Conservation (phyloP, 1,140 invertebrate species). For the Pogonomyrmex barbatus region DNA sequence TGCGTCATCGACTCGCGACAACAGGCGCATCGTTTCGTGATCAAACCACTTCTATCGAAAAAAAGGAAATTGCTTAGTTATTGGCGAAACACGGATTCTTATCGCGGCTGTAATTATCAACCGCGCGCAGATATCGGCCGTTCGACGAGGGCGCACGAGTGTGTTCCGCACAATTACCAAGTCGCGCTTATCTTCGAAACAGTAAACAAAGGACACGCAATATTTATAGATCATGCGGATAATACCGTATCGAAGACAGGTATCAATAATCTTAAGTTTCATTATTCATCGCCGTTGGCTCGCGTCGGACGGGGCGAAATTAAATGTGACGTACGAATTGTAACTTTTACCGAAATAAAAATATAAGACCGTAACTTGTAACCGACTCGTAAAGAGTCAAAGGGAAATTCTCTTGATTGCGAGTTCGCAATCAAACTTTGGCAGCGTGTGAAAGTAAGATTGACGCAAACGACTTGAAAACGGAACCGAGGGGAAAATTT, state of each 20-base stretch:
- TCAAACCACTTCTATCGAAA: neutral
- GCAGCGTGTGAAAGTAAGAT: constrained; percentile 26
- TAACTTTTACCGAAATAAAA: neutral
- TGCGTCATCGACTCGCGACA: constrained; percentile 15
- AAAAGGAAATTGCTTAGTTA: constrained; percentile 11
- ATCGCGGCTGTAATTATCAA: constrained; percentile 23
- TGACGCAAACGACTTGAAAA: constrained; percentile 14
- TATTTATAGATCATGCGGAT: constrained; percentile 28
- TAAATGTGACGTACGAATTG: constrained; percentile 10
- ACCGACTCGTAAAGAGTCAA: constrained; percentile 18
- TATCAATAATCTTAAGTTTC: constrained; percentile 3
- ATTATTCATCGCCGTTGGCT: constrained; percentile 13
- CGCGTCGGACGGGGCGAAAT: constrained; percentile 2
- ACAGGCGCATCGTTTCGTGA: neutral
- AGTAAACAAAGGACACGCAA: constrained; percentile 50
- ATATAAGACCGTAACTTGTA: constrained; percentile 19
- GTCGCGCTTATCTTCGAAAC: constrained; percentile 40
- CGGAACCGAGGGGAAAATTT: constrained; percentile 17
- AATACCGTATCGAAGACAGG: neutral
- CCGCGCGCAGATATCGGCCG: neutral
- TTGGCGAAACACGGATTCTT: constrained; percentile 24
- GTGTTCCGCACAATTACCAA: constrained; percentile 8
- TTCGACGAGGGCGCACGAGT: neutral
- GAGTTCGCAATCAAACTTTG: constrained; percentile 49
- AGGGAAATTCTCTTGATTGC: constrained; percentile 45